Base-by-base conservation (phyloP, 30 jellyfish, hydroid and myxozoan genomes). In the Hydractinia echinata region DNA sequence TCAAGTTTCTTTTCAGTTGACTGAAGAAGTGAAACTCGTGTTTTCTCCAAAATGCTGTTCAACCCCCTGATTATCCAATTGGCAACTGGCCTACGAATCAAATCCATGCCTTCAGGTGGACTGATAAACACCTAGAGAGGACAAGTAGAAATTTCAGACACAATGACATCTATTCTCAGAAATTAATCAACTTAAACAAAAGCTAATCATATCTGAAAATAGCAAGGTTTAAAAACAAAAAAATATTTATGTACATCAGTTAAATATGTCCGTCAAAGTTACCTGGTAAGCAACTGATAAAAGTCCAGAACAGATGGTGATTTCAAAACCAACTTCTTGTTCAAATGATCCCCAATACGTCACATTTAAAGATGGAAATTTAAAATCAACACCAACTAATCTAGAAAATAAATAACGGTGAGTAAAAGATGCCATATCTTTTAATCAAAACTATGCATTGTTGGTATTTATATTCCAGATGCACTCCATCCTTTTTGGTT, bases 301-400 rank as follows among this genome's bases (percentile, higher is more conserved):
- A 44, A 76, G 67, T 19, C 99, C 99, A 5, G 95, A 66, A 10
- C 92, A 76, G 11, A 85, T 85, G 11, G 54, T 58, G 85, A 84
- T 81, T 79, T 87, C 95, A 54, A 87, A 81, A 79, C 99, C 99
- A 30, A 92, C 87, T 4, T 93, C 99, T 72, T 87, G 89, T 48
- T 95, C 83, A 76, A 93, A 93, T n/a, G 99, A 93, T 52, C 99
- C 99, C 88, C 91, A 93, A 74, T 93, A 93, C 67, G 79, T 84
- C 16, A 84, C 96, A 44, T 87, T 81, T 67, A 93, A 73, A n/a
- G 93, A 88, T 19, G 96, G 91, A 81, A 93, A 93, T 53, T 78
- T 20, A 77, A 87, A 93, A 61, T 93, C 95, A 52, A 93, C 61
- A 76, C 81, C 66, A 73, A 93, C 79, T 53, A 93, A 82, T 78